phyloP scores from a whole-genome alignment of 2,113 vertebrate species.

The Electrona antarctica region DNA sequence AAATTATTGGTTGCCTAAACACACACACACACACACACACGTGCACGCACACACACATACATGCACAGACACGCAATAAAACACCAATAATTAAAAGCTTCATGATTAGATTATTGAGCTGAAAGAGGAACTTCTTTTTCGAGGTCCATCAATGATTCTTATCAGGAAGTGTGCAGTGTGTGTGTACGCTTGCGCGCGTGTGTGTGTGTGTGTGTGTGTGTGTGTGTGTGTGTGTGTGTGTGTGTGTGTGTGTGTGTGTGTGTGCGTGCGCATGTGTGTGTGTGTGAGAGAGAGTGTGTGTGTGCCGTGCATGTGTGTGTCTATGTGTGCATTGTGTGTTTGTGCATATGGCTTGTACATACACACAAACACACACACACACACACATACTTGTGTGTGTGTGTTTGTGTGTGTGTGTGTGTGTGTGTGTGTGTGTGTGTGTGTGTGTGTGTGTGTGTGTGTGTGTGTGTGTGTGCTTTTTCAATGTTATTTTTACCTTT shows the following conservation, averaged over 20 bases:
- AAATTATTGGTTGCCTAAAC: slow-evolving; percentile 63
- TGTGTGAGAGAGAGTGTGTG: neutral
- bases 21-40: slow-evolving; percentile 20
- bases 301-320: slow-evolving; percentile 79
- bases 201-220: slow-evolving; percentile 76
- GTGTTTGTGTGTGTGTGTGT: neutral
- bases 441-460: neutral
- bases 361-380: slow-evolving; percentile 61
- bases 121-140: slow-evolving; percentile 95
- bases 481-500: too few relatives aligned
- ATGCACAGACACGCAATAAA: slow-evolving; percentile 44
- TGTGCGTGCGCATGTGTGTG: slow-evolving; percentile 79
- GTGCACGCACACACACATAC: slow-evolving; percentile 13
- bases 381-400: slow-evolving; percentile 31
- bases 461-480: slow-evolving; percentile 62
- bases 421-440: slow-evolving; percentile 17
- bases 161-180: slow-evolving; percentile 83
- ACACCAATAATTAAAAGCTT: slow-evolving; percentile 98
- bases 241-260: neutral
- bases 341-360: neutral
- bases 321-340: slow-evolving; percentile 30
- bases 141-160: slow-evolving; percentile 96
- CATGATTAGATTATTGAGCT: slow-evolving; percentile 99
- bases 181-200: too few relatives aligned
- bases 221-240: neutral